A percentile compares a stretch with the other conserved stretches of the same genome.
These are phyloP conservation scores for Drosophila micromelanica DNA, from an alignment of 1,140 invertebrate species.

Conservation along the genomic window DNA sequence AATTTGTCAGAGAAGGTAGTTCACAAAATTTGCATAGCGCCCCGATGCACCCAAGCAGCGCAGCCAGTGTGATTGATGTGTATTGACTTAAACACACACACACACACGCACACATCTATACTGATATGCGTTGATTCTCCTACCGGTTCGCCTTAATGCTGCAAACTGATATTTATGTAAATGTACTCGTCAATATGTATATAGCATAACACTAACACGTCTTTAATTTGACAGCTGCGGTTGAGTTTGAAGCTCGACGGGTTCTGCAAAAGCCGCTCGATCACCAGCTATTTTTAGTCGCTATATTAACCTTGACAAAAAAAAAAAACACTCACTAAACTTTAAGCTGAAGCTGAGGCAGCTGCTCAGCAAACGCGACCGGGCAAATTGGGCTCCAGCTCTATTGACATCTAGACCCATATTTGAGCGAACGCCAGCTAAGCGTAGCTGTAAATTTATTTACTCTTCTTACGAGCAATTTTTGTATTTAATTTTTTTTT, in stretches of 20 bases:
- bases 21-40: conserved; percentile 79
- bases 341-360: conserved; percentile 43
- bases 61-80: conserved; percentile 60
- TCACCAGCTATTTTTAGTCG: conserved; percentile 76
- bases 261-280: conserved; percentile 59
- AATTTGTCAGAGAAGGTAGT: conserved; percentile 81
- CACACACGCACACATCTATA: not conserved
- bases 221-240: conserved; percentile 75
- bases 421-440: conserved; percentile 56
- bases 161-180: conserved; percentile 48
- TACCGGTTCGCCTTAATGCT: conserved; percentile 64
- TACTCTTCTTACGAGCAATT: conserved; percentile 22
- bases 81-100: conserved; percentile 50
- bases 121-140: conserved; percentile 42
- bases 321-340: conserved; percentile 34
- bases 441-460: conserved; percentile 72
- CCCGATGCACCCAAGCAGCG: conserved; percentile 42
- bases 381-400: conserved; percentile 35
- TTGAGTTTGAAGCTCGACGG: conserved; percentile 50
- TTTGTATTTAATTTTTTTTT: not conserved
- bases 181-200: conserved; percentile 31
- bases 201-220: conserved; percentile 65
- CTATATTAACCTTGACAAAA: conserved; percentile 61
- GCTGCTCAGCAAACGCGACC: conserved; percentile 30
- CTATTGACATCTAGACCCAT: conserved; percentile 76